phyloP scores from a whole-genome alignment of 2,113 vertebrate genomes.

The Tenebrosternarchus preto region DNA sequence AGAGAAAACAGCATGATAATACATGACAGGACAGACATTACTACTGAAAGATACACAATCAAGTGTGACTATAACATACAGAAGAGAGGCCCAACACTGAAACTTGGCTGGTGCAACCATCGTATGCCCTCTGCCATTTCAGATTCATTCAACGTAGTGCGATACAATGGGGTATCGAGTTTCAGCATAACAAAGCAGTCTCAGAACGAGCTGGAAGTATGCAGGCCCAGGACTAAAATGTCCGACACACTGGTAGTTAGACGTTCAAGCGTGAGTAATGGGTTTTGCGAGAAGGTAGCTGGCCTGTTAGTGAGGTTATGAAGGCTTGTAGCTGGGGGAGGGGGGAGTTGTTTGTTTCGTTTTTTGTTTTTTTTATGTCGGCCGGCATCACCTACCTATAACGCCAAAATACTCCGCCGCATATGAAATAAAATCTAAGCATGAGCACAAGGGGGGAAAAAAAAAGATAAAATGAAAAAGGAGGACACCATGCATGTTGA shows the following conservation, averaged over 20 bases:
- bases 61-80: conserved; percentile 5
- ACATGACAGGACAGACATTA: background rate
- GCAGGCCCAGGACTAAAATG: conserved; percentile 16
- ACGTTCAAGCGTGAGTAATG: conserved; percentile 44
- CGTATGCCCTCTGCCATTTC: background rate
- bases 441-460: conserved; percentile 72
- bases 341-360: background rate
- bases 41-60: background rate
- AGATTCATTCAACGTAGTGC: background rate
- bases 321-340: conserved; percentile 9
- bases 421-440: conserved; percentile 89
- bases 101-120: background rate
- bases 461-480: conserved; percentile 71
- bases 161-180: background rate
- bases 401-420: conserved; percentile 86
- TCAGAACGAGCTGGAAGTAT: conserved; percentile 2
- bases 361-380: background rate
- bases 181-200: conserved; percentile 29
- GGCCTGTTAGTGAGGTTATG: conserved; percentile 58
- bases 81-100: background rate
- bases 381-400: conserved; percentile 84
- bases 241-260: conserved; percentile 40
- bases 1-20: conserved; percentile 4
- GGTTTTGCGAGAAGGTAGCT: conserved; percentile 21
- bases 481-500: conserved; percentile 71